Base-by-base conservation (phyloP, 2,113 vertebrate species). In the Prunella himalayana region DNA sequence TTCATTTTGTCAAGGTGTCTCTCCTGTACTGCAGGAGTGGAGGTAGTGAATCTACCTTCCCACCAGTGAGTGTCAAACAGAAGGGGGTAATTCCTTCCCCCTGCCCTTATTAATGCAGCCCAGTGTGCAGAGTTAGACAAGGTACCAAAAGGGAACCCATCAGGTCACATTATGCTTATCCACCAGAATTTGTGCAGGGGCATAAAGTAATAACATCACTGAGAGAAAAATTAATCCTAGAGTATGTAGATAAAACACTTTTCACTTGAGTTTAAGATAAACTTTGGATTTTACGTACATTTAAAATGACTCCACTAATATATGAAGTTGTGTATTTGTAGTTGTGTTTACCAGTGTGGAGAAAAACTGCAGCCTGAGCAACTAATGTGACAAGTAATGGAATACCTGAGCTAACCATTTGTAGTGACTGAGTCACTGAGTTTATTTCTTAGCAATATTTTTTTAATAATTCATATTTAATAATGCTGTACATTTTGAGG, bases 81-180 rank as follows among this genome's bases (percentile, higher is more conserved):
- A 71, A 44, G 49, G 17, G 60, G 41, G 1, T 45, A 73, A 72
- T 56, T 69, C 15, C 9, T 75, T 64, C 19, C 13, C 17, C 19
- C 39, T 49, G 2, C 9, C 27, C 31, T 72, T 53, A 41, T 5
- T 57, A 51, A 72, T 78, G 56, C 60, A 81, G n/a, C 45, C 35
- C 50, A 53, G n/a, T 14, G 6, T 35, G 31, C 37, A 45, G 44
- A 53, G 49, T 49, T 68, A 50, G 33, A 41, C 28, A n/a, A 24
- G 44, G 65, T 57, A 39, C 18, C 18, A 27, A 49, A 76, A 50
- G 33, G 12, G 4, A 69, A 4, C 10, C 16, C 19, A 9, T 68
- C 0, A 0, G 8, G 15, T 60, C 25, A 5, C 1, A 0, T 64
- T 50, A 8, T 3, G 6, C n/a, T 69, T 84, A 45, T 42, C 50